A percentile compares a stretch with the other conserved stretches of the same genome.
Conservation (phyloP, 2,113 vertebrate genomes). For the Laticauda colubrina region DNA sequence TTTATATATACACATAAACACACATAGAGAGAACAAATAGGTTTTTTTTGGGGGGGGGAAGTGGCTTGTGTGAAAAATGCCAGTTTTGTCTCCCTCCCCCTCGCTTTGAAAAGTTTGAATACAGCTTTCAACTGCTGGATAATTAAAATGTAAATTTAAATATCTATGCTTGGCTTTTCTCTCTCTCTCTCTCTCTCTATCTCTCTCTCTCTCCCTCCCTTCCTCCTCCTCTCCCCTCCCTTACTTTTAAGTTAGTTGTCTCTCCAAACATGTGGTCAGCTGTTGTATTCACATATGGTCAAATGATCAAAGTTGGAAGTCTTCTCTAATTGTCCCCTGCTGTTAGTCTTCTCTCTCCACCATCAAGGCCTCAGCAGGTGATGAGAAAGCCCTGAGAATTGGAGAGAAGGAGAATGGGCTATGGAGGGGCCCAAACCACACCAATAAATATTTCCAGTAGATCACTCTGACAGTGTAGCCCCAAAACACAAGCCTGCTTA, state of each 20-base stretch:
- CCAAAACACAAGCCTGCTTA: conserved; percentile 90
- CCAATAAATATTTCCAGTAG: conserved; percentile 99
- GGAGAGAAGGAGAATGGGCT: conserved; percentile 92
- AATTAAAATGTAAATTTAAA: conserved; percentile 88
- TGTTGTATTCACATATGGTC: conserved; percentile 99
- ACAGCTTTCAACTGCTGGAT: conserved; percentile 70
- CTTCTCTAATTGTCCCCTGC: conserved; percentile 98
- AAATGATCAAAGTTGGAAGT: conserved; percentile 99
- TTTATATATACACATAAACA: no score
- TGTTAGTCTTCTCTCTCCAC: conserved; percentile 93
- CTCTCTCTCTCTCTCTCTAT: conserved; percentile 40
- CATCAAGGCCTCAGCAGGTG: conserved; percentile 99
- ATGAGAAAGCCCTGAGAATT: conserved; percentile 96
- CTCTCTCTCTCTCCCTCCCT: not conserved
- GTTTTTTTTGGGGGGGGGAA: no score
- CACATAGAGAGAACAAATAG: not conserved
- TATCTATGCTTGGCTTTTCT: conserved; percentile 79
- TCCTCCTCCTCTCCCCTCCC: not conserved
- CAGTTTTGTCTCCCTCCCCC: conserved; percentile 67
- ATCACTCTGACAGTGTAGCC: conserved; percentile 95
- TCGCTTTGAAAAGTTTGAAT: conserved; percentile 64
- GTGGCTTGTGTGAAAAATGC: conserved; percentile 55
- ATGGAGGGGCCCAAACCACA: conserved; percentile 93
- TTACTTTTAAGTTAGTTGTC: conserved; percentile 89
- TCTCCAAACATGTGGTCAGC: conserved; percentile 94